Base-by-base conservation (phyloP, 2,797 vertebrate species). In the Lacerta viridis region DNA sequence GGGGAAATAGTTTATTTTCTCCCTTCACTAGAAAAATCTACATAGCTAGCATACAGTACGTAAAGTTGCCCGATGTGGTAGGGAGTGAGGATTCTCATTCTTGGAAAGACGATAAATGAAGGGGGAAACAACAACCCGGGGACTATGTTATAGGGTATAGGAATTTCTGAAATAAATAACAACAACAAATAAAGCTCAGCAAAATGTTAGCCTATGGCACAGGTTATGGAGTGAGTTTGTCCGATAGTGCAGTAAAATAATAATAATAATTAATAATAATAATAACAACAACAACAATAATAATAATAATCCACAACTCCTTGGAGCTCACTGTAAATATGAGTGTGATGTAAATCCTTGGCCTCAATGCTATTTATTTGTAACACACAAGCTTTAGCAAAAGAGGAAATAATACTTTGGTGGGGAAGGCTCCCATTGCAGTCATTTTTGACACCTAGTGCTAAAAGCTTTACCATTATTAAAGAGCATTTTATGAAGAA, bases 401-500 rank as follows among this genome's bases (percentile, higher is more conserved):
- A 90, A 86, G 95, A 96, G 96, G 92, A 94, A 96, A 91, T 96
- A 92, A 94, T 93, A 94, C 94, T 95, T 69, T 64, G 87, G 75
- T 41, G 93, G 94, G 93, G 94, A 95, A 96, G 50, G 91, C 94
- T 90, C 92, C 90, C 93, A 87, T 91, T 93, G 94, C 93, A 93
- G 89, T 80, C 89, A 91, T 94, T 96, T 96, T 94, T 95, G 93
- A 96, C 95, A 96, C 93, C 91, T 92, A 95, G 94, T 94, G 92
- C 95, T 96, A 95, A 97, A 95, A 96, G 94, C 92, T 94, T 95
- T 95, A 94, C 91, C 93, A 92, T 94, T 95, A 95, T 96, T 96
- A 96, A 95, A 95, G 94, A 95, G 95, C 95, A 89, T 95, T 96
- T 96, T 96, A 96, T 92, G 94, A 97, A 94, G 92, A 95, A 97